Evolutionary conservation across 2,888 invertebrate species (phyloP).

Genomic region (Plebejus argus): DNA sequence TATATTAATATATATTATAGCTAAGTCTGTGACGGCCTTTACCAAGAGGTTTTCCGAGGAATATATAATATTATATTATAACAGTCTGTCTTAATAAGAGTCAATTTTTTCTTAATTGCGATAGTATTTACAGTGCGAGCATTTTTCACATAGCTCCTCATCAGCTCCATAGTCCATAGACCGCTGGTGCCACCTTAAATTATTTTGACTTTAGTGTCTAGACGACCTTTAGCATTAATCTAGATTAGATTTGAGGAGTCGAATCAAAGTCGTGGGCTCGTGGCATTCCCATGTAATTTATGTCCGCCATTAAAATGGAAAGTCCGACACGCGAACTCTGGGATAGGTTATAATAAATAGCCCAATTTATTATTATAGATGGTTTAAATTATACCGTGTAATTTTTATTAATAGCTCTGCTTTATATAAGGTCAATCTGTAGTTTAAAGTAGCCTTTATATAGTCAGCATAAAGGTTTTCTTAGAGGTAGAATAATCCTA

Average conservation of each 20-base stretch:
- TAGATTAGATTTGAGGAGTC: neutral
- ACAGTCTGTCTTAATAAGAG: too few relatives aligned
- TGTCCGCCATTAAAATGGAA: neutral
- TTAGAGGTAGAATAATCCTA: too few relatives aligned
- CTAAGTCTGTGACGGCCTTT: too few relatives aligned
- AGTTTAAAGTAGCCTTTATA: neutral
- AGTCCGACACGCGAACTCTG: neutral
- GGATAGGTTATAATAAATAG: neutral
- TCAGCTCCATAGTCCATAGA: too few relatives aligned
- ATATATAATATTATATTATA: too few relatives aligned
- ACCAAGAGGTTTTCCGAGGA: too few relatives aligned
- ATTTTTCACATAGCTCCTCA: too few relatives aligned
- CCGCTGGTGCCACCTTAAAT: too few relatives aligned
- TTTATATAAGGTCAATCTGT: neutral
- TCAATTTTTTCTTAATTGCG: too few relatives aligned
- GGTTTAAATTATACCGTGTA: constrained; percentile 7
- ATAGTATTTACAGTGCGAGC: too few relatives aligned
- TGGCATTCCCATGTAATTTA: constrained; percentile 3
- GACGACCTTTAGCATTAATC: neutral
- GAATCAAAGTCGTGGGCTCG: neutral
- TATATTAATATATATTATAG: too few relatives aligned
- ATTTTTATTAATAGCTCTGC: neutral
- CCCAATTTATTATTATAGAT: constrained; percentile 11
- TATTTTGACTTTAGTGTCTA: neutral
- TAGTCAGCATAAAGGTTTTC: too few relatives aligned